These are phyloP conservation scores for Epistrophe eligans DNA, from an alignment of 2,888 invertebrate genomes.

Conservation along the genomic window DNA sequence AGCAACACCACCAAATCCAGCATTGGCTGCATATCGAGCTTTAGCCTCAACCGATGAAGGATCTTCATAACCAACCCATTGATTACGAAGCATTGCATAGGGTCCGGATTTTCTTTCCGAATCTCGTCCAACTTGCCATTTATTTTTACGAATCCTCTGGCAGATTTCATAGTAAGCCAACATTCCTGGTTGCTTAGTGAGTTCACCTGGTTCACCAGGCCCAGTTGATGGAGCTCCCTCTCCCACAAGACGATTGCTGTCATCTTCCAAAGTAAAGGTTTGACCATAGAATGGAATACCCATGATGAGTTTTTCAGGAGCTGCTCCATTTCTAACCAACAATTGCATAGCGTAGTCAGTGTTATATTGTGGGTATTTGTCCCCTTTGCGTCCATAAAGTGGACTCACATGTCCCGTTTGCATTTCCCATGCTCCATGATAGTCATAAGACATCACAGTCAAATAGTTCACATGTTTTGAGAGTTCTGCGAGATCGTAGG, in stretches of 20 bases:
- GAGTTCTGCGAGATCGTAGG: conserved; percentile 91
- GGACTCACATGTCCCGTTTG: conserved; percentile 93
- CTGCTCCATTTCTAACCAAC: conserved; percentile 89
- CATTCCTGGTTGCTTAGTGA: conserved; percentile 94
- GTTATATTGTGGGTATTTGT: conserved; percentile 90
- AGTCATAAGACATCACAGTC: conserved; percentile 94
- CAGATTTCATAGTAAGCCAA: conserved; percentile 94
- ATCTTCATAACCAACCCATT: conserved; percentile 97
- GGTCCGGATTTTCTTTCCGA: conserved; percentile 87
- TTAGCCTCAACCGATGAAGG: conserved; percentile 90
- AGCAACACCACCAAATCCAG: conserved; percentile 91
- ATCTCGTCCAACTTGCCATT: conserved; percentile 88
- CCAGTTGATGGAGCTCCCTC: conserved; percentile 89
- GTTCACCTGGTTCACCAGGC: conserved; percentile 92
- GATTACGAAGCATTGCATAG: conserved; percentile 90
- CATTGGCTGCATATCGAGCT: conserved; percentile 89
- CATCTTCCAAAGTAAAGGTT: conserved; percentile 88
- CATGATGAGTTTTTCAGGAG: conserved; percentile 90
- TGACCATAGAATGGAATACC: conserved; percentile 96
- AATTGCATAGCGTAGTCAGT: conserved; percentile 92
- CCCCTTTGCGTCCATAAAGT: conserved; percentile 87
- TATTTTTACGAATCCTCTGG: conserved; percentile 87
- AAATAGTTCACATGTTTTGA: conserved; percentile 90
- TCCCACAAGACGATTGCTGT: conserved; percentile 81
- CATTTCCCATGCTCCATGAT: conserved; percentile 95